Evolutionary conservation across 2,888 invertebrate species (phyloP), one percentile per base, ranked within the genome.

Genomic region (Pterostichus niger): DNA sequence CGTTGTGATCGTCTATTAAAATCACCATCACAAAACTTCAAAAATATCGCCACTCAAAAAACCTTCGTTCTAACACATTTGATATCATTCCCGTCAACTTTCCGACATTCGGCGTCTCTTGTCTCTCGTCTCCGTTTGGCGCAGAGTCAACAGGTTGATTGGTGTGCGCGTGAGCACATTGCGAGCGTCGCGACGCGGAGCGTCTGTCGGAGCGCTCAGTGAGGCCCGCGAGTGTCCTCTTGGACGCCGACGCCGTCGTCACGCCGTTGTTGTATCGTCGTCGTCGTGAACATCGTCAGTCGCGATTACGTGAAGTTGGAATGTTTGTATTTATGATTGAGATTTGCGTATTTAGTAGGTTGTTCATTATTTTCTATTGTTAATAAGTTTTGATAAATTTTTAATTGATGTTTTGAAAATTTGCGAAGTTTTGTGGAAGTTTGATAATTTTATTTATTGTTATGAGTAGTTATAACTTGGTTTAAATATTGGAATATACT

Each of bases 231-330:
- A 81, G 81, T 81, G 56, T 81, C 59, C 71, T 24, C 13, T 13
- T 56, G 81, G 73, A 81, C 81, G 71, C 73, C 71, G 81, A 33
- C 33, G 13, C 24, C 13, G 56, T 56, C 81, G 81, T 31, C 75
- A 75, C 75, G 68, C n/a, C 31, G 54, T 24, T 6, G 40, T 40
- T 7, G 40, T 40, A 9, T 13, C 56, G 61, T 10, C 33, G 61
- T 10, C 33, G 40, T 40, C 13, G 44, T 44, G 44, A 17, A 56
- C 15, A 6, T 17, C 59, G 59, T 59, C 59, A 40, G 24, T 11
- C 59, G 59, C 31, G 59, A 6, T 40, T 40, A 40, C 40, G 40
- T 40, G 40, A 9, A 40, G 40, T 6, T 40, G 40, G 40, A 40
- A 40, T 40, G 40, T 40, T 24, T 40, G 40, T 40, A 40, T 40